Base-by-base conservation (phyloP, 2,888 invertebrate genomes). In the Deilephila elpenor region DNA sequence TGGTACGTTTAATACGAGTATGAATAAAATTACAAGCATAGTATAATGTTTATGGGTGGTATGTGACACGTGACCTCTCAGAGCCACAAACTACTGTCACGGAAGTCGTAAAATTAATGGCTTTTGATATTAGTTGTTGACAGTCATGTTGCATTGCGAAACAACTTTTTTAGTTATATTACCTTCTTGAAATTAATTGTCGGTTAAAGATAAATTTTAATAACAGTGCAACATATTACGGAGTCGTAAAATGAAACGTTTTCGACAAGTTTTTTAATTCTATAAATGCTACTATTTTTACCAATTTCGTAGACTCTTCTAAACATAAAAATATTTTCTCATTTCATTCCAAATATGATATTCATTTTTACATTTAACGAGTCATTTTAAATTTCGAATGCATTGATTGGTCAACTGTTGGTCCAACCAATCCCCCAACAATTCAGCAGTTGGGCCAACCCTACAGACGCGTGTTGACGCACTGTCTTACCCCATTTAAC, bases 371-470 rank as follows among this genome's bases (percentile, higher is more conserved):
- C 7, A 8, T 7, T 8, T 37, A 8, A 37, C 7, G 11, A 44
- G 11, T 1, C 6, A n/a, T n/a, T 19, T 34, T 34, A 19, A 62
- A 62, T 62, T 34, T 67, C 29, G 20, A n/a, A 20, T 25, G 14
- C 25, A 25, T 51, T 51, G 17, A 51, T 20, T 67, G 17, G 17
- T 11, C 17, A 14, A 17, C 2, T 25, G 37, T 5, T 44, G 34
- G 37, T 71, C 32, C 78, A 78, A 70, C 32, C 78, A 78, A 70
- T 78, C 78, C 3, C 5, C n/a, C n/a, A 56, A 19, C n/a, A 20
- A 25, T 44, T 5, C 17, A 1, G 20, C 3, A 25, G 44, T 11
- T 25, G 61, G 32, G 74, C 32, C 78, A 78, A 64, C 79, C 79
- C 78, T 79, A 72, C 32, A 60, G 20, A 34, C 7, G 62, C 8